These are phyloP conservation scores for Mythimna albipuncta DNA, from an alignment of 2,888 invertebrate genomes.

Conservation along the genomic window DNA sequence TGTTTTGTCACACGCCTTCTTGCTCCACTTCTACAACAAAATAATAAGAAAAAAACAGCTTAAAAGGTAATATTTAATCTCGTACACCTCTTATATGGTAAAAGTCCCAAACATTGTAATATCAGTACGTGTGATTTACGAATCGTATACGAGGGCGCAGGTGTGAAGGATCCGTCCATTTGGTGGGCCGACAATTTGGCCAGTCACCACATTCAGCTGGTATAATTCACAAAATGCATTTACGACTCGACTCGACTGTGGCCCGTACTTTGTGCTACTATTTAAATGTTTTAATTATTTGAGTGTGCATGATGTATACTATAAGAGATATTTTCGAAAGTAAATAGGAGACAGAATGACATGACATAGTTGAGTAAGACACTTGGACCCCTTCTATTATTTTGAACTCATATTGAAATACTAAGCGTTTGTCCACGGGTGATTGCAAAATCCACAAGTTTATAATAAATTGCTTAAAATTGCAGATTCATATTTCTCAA, in stretches of 20 bases:
- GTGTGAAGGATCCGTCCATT: constrained; percentile 72
- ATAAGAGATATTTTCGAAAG: background rate
- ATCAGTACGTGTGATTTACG: constrained; percentile 50
- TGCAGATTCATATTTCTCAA: too few relatives aligned
- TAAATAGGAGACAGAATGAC: background rate
- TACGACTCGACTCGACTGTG: constrained; percentile 67
- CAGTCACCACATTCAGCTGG: constrained; percentile 78
- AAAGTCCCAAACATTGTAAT: constrained; percentile 33
- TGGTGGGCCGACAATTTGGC: constrained; percentile 74
- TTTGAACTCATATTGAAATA: too few relatives aligned
- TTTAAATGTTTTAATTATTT: constrained; percentile 19
- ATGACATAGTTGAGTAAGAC: background rate
- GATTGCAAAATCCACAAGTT: too few relatives aligned
- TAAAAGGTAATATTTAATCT: background rate
- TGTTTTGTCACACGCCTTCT: too few relatives aligned
- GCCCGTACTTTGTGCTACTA: constrained; percentile 52
- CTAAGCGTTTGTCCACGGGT: too few relatives aligned
- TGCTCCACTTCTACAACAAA: too few relatives aligned
- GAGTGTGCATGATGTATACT: background rate
- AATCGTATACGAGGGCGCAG: constrained; percentile 61
- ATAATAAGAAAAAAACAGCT: too few relatives aligned
- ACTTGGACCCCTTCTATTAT: too few relatives aligned
- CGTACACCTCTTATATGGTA: background rate
- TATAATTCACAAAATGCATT: constrained; percentile 86
- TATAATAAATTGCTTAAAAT: too few relatives aligned